These are phyloP conservation scores for Sphecodes monilicornis DNA, from an alignment of 2,888 invertebrate genomes.

Conservation along the genomic window DNA sequence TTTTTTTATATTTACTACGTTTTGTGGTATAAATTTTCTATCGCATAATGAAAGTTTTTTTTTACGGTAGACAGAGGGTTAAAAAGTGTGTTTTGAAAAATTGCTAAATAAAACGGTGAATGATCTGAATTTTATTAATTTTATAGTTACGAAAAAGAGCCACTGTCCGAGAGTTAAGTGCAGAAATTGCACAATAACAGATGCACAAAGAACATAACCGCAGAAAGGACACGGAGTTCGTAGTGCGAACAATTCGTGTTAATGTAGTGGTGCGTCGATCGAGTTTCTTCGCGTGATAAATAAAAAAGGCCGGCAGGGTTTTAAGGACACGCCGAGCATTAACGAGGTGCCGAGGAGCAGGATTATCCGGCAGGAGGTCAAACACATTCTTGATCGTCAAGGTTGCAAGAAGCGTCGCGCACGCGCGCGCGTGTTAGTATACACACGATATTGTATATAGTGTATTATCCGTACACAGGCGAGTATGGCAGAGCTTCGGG, in stretches of 20 bases:
- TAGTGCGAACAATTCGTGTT: conserved; percentile 18
- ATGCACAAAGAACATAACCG: neutral
- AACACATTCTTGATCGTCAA: conserved; percentile 71
- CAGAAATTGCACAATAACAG: no score
- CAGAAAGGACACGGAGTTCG: neutral
- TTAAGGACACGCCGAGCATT: conserved; percentile 66
- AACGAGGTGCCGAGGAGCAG: conserved; percentile 63
- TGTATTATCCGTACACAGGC: neutral
- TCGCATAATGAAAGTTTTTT: no score
- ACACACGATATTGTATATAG: neutral
- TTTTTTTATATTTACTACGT: no score
- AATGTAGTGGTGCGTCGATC: conserved; percentile 36
- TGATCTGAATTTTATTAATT: no score
- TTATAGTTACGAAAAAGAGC: no score
- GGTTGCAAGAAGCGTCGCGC: conserved; percentile 54
- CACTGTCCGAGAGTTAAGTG: no score
- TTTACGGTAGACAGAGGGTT: no score
- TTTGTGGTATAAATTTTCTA: no score
- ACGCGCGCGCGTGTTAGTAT: neutral
- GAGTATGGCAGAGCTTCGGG: conserved; percentile 14
- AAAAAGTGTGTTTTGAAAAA: no score
- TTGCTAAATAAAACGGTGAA: no score
- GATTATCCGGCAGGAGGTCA: conserved; percentile 64
- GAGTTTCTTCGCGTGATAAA: conserved; percentile 29
- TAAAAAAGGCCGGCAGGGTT: conserved; percentile 47